These are phyloP conservation scores for Cydia fagiglandana DNA, from an alignment of 1,140 invertebrate species.

Conservation along the genomic window DNA sequence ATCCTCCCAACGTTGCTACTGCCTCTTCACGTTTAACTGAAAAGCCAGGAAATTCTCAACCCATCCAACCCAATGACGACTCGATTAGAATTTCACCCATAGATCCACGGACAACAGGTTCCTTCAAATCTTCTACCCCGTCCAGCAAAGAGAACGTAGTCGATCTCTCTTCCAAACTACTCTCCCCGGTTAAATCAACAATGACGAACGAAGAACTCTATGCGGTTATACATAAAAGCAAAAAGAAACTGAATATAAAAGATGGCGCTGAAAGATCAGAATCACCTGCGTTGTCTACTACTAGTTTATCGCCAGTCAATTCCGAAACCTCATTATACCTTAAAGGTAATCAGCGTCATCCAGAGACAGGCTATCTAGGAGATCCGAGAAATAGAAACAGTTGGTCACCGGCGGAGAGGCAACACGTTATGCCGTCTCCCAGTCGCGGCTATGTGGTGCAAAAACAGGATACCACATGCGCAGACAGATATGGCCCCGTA, in stretches of 20 bases:
- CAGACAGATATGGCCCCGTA: slow-evolving; percentile 80
- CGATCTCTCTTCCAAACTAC: slow-evolving; percentile 65
- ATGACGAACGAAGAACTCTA: slow-evolving; percentile 89
- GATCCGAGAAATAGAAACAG: slow-evolving; percentile 77
- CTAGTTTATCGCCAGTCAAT: slow-evolving; percentile 77
- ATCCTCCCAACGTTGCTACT: slow-evolving; percentile 35
- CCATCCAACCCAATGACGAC: slow-evolving; percentile 48
- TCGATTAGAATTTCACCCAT: slow-evolving; percentile 82
- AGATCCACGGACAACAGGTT: slow-evolving; percentile 77
- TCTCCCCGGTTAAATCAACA: slow-evolving; percentile 84
- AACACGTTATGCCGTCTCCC: slow-evolving; percentile 36
- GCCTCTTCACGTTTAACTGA: slow-evolving; percentile 24
- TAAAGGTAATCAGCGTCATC: slow-evolving; percentile 72
- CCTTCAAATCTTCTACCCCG: slow-evolving; percentile 82
- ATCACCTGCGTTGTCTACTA: slow-evolving; percentile 77
- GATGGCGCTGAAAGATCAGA: slow-evolving; percentile 78
- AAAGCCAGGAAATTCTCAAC: slow-evolving; percentile 27
- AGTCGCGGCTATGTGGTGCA: slow-evolving; percentile 62
- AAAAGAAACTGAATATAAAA: slow-evolving; percentile 86
- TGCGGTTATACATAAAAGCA: slow-evolving; percentile 88
- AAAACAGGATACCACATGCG: slow-evolving; percentile 79
- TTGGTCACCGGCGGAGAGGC: slow-evolving; percentile 78
- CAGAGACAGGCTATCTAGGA: slow-evolving; percentile 80
- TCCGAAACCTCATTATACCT: slow-evolving; percentile 74
- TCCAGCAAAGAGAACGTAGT: slow-evolving; percentile 71